Conservation (phyloP, 1,140 invertebrate genomes). For the Drosophila erecta region DNA sequence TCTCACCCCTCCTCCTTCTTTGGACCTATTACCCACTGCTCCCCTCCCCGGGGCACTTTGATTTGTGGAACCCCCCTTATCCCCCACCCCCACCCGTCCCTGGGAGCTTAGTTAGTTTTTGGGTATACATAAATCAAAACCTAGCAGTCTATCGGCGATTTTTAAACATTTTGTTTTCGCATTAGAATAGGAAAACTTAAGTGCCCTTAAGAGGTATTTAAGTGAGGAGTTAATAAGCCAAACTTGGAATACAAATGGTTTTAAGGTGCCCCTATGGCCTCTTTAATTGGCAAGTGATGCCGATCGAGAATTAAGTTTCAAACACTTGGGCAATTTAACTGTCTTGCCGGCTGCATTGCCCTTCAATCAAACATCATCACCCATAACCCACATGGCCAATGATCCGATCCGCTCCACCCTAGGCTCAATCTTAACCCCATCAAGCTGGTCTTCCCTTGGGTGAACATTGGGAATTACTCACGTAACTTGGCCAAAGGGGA, state of each 20-base stretch:
- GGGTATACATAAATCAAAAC: constrained; percentile 35
- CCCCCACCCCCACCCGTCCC: not conserved
- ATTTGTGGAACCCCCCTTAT: constrained; percentile 4
- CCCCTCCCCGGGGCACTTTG: not conserved
- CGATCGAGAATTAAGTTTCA: not conserved
- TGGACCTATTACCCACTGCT: not conserved
- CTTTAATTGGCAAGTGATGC: not conserved
- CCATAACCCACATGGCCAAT: not conserved
- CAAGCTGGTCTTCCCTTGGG: not conserved
- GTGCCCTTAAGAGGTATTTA: not conserved
- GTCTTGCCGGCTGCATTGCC: not conserved
- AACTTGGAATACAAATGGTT: not conserved
- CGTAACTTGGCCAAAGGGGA: constrained; percentile 9
- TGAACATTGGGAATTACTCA: constrained; percentile 21
- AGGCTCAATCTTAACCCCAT: constrained; percentile 1
- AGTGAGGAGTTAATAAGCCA: not conserved
- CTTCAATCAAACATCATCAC: constrained; percentile 1
- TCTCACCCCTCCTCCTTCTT: not conserved
- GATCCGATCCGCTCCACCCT: not conserved
- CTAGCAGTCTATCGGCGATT: constrained; percentile 5
- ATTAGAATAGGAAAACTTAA: not conserved
- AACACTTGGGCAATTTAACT: not conserved
- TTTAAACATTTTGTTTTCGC: not conserved
- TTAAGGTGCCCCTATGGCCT: not conserved
- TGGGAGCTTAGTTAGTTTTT: constrained; percentile 27